Base-by-base conservation (phyloP, 2,113 vertebrate genomes). In the Thamnaconus septentrionalis region DNA sequence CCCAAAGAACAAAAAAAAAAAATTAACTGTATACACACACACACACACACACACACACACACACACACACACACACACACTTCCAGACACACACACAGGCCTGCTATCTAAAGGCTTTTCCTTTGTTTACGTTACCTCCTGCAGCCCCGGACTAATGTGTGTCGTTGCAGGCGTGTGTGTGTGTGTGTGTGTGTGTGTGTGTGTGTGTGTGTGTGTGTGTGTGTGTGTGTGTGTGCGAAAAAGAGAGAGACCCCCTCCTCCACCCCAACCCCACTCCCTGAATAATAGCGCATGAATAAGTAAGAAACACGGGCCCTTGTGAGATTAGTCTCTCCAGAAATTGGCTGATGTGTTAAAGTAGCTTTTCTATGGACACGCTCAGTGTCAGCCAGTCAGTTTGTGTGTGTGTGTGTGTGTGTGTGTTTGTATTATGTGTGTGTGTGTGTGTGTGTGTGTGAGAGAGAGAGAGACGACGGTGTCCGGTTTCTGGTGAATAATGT, bases 121-220 rank as follows among this genome's bases (percentile, higher is more conserved):
- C 74, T 84, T 84, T 85, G 74, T 82, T 77, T 68, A 66, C 44
- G 55, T 54, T 50, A 78, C 78, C 82, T 83, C 83, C 80, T 61
- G 41, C 53, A 73, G 75, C 58, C 55, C 7, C 46, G 53, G 61
- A 74, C 69, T 47, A 64, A 59, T 49, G 55, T 69, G 70, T 68
- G 71, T 62, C 59, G 45, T 6, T 59, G 18, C 58, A n/a, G 41
- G 40, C 48, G 10, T 60, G 65, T 63, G 42, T 47, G n/a, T 41
- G 8, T 47, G 42, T 42, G 6, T 56, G 41, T 51, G 18, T 50
- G 41, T 66, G 56, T 46, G 49, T 58, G 57, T 67, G 54, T 50
- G 10, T 60, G 65, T 63, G 42, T 47, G n/a, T 41, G 8, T 47
- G 42, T 42, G 10, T 60, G 65, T 63, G 42, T 47, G n/a, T 41